These are phyloP conservation scores for Malurus alboscapulatus DNA, from an alignment of 2,113 vertebrate genomes.

Conservation along the genomic window DNA sequence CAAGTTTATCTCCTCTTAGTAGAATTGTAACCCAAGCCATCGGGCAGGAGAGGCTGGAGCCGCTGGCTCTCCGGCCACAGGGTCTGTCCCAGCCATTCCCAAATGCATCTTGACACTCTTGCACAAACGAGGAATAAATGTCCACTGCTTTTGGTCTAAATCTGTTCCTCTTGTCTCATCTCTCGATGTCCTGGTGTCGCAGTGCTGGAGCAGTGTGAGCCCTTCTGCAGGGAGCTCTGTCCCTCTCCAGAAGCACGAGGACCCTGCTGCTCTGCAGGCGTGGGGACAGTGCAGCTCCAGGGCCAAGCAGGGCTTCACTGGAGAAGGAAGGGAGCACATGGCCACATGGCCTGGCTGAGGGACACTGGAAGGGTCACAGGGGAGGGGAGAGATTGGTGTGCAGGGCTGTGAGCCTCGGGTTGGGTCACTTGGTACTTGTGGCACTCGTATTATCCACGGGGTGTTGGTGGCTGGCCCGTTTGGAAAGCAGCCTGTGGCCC, in stretches of 20 bases:
- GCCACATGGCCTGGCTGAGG: neutral
- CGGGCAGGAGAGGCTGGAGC: slow-evolving; percentile 48
- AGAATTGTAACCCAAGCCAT: slow-evolving; percentile 72
- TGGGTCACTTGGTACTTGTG: accelerated
- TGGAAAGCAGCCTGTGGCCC: neutral
- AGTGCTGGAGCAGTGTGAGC: neutral
- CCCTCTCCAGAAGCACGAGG: neutral
- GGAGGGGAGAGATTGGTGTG: accelerated
- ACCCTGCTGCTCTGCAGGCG: accelerated
- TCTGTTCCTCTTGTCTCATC: slow-evolving; percentile 70
- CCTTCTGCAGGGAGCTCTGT: neutral
- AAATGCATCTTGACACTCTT: slow-evolving; percentile 75
- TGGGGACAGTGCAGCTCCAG: neutral
- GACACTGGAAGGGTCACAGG: neutral
- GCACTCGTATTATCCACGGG: accelerated
- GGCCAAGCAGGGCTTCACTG: neutral
- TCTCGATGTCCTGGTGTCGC: slow-evolving; percentile 43
- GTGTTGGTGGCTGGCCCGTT: neutral
- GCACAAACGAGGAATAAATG: slow-evolving; percentile 80
- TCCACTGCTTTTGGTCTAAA: slow-evolving; percentile 78
- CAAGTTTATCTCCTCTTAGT: slow-evolving; percentile 56
- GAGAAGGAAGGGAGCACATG: accelerated
- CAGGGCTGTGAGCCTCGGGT: accelerated
- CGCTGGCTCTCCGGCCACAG: slow-evolving; percentile 48
- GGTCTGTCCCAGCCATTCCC: slow-evolving; percentile 38